Conservation (phyloP, 2,113 vertebrate genomes). For the Varanus salvator region DNA sequence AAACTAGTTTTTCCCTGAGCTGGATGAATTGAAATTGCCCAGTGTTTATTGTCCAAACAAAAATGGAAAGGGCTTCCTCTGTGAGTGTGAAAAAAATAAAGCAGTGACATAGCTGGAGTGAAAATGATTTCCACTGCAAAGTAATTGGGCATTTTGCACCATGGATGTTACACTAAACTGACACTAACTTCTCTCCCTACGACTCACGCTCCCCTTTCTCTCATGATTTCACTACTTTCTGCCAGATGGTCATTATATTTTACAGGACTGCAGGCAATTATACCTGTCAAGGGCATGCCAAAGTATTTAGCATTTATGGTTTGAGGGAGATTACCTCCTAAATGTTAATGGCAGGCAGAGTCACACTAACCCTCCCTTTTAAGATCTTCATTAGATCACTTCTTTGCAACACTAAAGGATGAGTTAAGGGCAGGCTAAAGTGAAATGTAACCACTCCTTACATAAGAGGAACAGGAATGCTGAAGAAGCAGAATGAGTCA, state of each 20-base stretch:
- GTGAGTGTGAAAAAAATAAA: neutral
- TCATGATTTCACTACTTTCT: constrained; percentile 33
- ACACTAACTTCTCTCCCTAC: constrained; percentile 18
- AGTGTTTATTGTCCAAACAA: constrained; percentile 22
- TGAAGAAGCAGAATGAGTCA: neutral
- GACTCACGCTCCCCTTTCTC: constrained; percentile 29
- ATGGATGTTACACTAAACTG: constrained; percentile 35
- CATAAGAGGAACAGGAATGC: neutral
- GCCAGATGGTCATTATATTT: constrained; percentile 67
- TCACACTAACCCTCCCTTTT: neutral
- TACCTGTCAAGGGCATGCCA: constrained; percentile 61
- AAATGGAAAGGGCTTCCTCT: constrained; percentile 35
- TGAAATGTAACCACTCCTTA: fast-evolving
- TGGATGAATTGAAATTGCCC: constrained; percentile 40
- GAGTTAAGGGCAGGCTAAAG: fast-evolving
- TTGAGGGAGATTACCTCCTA: constrained; percentile 63
- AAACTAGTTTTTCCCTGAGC: constrained; percentile 48
- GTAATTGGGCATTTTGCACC: constrained; percentile 22
- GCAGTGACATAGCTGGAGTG: constrained; percentile 6
- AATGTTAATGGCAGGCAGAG: constrained; percentile 58
- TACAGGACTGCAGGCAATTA: constrained; percentile 63
- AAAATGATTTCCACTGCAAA: constrained; percentile 9
- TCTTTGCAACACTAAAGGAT: neutral
- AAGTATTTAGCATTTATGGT: constrained; percentile 66
- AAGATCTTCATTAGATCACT: constrained; percentile 8